These are phyloP conservation scores for Brachyrhaphis roseni DNA, from an alignment of 2,797 vertebrate genomes.

Conservation along the genomic window DNA sequence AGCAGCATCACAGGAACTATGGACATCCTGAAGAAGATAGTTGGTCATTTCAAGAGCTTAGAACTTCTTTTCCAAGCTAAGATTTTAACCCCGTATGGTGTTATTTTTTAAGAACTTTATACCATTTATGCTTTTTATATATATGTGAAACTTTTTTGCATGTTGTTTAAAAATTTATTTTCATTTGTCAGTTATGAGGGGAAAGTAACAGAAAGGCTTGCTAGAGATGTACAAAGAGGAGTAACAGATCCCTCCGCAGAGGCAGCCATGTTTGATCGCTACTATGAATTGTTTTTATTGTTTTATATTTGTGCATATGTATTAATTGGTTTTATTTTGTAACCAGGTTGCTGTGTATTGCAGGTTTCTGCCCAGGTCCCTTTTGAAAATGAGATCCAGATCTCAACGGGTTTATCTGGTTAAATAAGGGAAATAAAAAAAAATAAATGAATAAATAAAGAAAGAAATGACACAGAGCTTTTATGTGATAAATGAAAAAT, in stretches of 20 bases:
- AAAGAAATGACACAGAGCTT: background rate
- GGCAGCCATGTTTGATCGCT: background rate
- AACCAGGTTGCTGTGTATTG: too few relatives aligned
- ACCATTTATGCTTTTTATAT: too few relatives aligned
- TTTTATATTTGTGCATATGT: too few relatives aligned
- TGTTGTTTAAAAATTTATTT: background rate
- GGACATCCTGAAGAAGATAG: background rate
- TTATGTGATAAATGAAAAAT: background rate
- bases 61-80: background rate
- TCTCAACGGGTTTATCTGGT: too few relatives aligned
- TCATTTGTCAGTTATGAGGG: background rate
- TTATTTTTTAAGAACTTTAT: background rate
- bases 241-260: background rate
- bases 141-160: background rate
- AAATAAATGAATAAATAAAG: too few relatives aligned
- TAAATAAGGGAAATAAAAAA: too few relatives aligned
- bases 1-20: background rate
- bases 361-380: too few relatives aligned
- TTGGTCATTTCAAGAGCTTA: background rate
- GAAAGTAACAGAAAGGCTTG: background rate
- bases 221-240: background rate
- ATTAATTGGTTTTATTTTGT: too few relatives aligned
- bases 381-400: too few relatives aligned
- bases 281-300: too few relatives aligned
- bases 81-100: background rate